phyloP scores from a whole-genome alignment of 2,113 vertebrate species.

The Taxidea taxus region DNA sequence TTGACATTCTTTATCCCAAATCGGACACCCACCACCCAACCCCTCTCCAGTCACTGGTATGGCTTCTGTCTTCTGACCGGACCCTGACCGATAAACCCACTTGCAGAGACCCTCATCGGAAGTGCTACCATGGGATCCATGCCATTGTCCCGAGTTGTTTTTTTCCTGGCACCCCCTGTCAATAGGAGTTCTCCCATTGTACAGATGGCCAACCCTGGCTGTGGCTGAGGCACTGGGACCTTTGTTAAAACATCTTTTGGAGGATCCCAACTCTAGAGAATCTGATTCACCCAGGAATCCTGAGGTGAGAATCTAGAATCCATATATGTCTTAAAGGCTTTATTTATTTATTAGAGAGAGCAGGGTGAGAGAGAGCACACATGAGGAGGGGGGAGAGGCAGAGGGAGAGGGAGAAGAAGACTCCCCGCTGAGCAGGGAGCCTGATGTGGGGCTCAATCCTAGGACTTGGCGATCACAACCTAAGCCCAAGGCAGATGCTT shows the following conservation, averaged over 20 bases:
- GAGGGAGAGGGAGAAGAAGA: too few species aligned
- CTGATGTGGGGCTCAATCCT: too few species aligned
- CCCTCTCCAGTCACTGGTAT: not conserved
- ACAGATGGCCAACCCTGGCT: not conserved
- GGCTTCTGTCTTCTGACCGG: not conserved
- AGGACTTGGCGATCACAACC: too few species aligned
- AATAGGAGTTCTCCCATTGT: not conserved
- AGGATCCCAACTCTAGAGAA: not conserved
- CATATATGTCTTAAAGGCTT: not conserved
- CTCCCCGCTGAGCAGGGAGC: too few species aligned
- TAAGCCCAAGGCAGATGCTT: too few species aligned
- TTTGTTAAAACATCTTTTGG: not conserved
- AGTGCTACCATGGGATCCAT: not conserved
- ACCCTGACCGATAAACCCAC: too few species aligned
- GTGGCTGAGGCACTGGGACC: not conserved
- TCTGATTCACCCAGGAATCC: not conserved
- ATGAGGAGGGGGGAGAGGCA: too few species aligned
- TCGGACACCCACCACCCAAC: too few species aligned
- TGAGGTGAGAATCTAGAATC: not conserved
- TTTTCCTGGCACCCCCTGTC: not conserved
- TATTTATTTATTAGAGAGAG: not conserved
- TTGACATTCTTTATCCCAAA: not conserved
- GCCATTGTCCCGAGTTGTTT: not conserved
- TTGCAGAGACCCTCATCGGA: not conserved
- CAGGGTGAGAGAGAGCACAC: not conserved